Evolutionary conservation across 2,888 invertebrate species (phyloP).

Genomic region (Lasioglossum villosulum): DNA sequence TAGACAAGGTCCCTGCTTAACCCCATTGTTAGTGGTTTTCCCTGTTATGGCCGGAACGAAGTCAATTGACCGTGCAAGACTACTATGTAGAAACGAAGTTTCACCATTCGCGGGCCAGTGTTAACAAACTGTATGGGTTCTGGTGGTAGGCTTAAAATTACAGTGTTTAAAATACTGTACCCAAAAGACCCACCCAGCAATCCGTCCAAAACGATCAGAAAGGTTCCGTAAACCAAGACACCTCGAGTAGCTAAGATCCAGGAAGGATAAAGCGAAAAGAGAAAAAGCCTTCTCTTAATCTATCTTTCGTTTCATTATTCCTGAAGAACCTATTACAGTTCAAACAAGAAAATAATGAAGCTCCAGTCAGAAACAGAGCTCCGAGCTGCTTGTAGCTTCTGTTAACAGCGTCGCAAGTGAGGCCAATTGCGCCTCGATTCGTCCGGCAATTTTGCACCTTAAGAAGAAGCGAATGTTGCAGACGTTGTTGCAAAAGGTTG

Average conservation of each 20-base stretch:
- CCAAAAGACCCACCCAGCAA: no score
- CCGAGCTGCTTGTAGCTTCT: not conserved
- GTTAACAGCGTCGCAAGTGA: not conserved
- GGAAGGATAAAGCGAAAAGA: not conserved
- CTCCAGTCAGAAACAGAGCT: not conserved
- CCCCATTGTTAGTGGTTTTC: not conserved
- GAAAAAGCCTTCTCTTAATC: not conserved
- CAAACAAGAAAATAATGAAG: not conserved
- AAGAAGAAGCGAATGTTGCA: not conserved
- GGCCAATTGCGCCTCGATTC: not conserved
- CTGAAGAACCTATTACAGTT: not conserved
- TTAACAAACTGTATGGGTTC: not conserved
- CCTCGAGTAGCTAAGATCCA: not conserved
- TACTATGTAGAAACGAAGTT: not conserved
- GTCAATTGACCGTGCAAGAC: not conserved
- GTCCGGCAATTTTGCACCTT: not conserved
- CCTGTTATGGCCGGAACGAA: constrained; percentile 5
- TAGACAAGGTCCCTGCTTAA: not conserved
- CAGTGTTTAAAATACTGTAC: not conserved
- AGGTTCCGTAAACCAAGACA: not conserved
- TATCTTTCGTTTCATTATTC: not conserved
- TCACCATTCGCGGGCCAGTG: not conserved
- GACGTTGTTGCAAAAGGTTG: not conserved
- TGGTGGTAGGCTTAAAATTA: not conserved
- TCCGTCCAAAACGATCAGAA: not conserved